These are phyloP conservation scores for Threskiornis aethiopicus DNA, from an alignment of 2,797 vertebrate genomes.

Conservation along the genomic window DNA sequence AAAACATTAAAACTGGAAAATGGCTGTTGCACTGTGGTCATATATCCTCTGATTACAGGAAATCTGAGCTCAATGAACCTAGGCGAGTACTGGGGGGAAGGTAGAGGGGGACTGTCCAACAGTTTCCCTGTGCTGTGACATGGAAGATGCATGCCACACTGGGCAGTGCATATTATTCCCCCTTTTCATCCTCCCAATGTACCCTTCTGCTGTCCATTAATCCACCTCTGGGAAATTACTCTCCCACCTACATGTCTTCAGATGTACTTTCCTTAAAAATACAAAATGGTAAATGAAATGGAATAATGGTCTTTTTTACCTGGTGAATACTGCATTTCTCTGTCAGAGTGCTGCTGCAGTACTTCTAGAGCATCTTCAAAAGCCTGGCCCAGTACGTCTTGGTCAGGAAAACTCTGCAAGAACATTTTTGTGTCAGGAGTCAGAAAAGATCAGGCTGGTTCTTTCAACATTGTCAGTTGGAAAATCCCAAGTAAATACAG, in stretches of 20 bases:
- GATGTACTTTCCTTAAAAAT: not conserved
- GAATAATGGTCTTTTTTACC: slow-evolving; percentile 71
- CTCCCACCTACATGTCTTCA: not conserved
- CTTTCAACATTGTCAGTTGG: not conserved
- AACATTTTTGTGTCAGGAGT: not conserved
- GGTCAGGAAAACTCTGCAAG: slow-evolving; percentile 81
- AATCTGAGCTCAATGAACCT: not conserved
- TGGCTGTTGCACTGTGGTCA: not conserved
- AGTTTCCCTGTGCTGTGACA: not conserved
- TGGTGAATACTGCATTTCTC: slow-evolving; percentile 75
- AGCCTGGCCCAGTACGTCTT: slow-evolving; percentile 86
- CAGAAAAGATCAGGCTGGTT: not conserved
- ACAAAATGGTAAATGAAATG: not conserved
- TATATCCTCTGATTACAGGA: not conserved
- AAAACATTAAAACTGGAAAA: not conserved
- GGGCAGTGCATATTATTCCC: not conserved
- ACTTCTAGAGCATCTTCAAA: slow-evolving; percentile 96
- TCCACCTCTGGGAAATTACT: not conserved
- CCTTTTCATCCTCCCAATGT: not conserved
- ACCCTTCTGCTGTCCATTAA: not conserved
- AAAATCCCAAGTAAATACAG: not conserved
- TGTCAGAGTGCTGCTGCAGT: slow-evolving; percentile 85
- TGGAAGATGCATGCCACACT: not conserved
- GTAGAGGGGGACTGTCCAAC: not conserved
- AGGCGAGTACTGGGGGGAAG: not conserved